Percentiles rank a stretch among this genome's conserved stretches.
Evolutionary conservation across 1,140 invertebrate genomes (phyloP).

Genomic region (Hormaphis cornu): DNA sequence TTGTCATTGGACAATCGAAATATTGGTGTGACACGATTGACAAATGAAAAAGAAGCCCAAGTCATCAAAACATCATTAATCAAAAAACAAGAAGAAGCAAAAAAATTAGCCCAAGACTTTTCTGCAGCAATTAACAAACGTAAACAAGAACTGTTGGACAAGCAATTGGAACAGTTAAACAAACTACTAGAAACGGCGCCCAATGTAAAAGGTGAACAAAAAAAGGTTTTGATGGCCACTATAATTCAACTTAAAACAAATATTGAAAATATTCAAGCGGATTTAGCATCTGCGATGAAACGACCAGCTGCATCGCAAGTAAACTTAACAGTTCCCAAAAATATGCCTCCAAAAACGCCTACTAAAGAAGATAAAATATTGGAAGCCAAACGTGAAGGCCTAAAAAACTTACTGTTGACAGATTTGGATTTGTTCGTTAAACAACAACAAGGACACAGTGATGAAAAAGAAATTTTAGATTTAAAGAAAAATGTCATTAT

Average conservation of each 20-base stretch:
- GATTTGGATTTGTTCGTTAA: conserved; percentile 26
- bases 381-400: conserved; percentile 14
- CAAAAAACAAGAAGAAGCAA: conserved; percentile 25
- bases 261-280: conserved; percentile 27
- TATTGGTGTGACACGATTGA: not conserved
- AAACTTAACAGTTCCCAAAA: not conserved
- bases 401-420: conserved; percentile 9
- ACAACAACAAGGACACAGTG: conserved; percentile 23
- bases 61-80: conserved; percentile 15
- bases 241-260: conserved; percentile 45
- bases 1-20: conserved; percentile 15
- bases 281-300: not conserved
- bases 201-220: conserved; percentile 50
- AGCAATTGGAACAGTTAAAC: conserved; percentile 67
- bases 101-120: conserved; percentile 24
- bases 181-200: conserved; percentile 63
- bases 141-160: conserved; percentile 67
- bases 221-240: conserved; percentile 56
- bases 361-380: conserved; percentile 22
- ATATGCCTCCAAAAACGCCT: not conserved
- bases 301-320: not conserved
- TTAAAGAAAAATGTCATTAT: conserved; percentile 26
- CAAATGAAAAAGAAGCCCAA: conserved; percentile 18
- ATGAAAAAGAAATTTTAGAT: conserved; percentile 20
- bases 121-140: conserved; percentile 60